Percentiles rank a stretch among this genome's conserved stretches.
These are phyloP conservation scores for Philantomba maxwellii DNA, from an alignment of 2,113 vertebrate genomes.

Conservation along the genomic window DNA sequence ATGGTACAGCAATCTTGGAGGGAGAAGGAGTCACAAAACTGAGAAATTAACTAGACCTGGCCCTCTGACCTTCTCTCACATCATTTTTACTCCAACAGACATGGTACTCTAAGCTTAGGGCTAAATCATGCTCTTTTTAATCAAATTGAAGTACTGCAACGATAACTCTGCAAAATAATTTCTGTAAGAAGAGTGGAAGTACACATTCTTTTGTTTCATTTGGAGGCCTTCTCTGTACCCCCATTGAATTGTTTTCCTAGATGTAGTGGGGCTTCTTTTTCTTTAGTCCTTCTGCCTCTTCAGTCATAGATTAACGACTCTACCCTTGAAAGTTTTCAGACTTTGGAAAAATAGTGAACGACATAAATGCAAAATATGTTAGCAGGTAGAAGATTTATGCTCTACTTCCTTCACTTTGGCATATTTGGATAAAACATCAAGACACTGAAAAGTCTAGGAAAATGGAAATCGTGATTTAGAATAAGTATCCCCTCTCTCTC, in stretches of 20 bases:
- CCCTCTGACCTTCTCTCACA: neutral
- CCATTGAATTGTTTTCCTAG: neutral
- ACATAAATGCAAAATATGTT: slow-evolving; percentile 40
- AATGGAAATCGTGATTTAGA: slow-evolving; percentile 46
- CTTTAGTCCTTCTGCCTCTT: neutral
- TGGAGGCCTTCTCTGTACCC: neutral
- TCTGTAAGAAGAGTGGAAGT: neutral
- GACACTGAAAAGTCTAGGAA: slow-evolving; percentile 37
- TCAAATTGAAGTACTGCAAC: neutral
- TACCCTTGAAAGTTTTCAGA: slow-evolving; percentile 49
- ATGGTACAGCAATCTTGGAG: neutral
- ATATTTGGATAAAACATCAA: slow-evolving; percentile 43
- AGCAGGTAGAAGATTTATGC: slow-evolving; percentile 39
- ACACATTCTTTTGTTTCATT: neutral
- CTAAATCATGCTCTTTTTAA: neutral
- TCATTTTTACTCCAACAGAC: neutral
- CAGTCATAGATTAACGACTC: slow-evolving; percentile 29
- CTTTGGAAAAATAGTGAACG: slow-evolving; percentile 50
- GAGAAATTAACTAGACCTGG: neutral
- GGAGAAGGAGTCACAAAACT: neutral
- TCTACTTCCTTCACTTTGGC: slow-evolving; percentile 48
- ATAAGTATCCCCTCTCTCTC: neutral
- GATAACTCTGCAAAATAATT: neutral
- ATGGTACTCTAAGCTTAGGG: neutral
- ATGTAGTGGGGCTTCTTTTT: neutral